Percentiles rank a stretch among this genome's conserved stretches.
Conservation (phyloP, 2,113 vertebrate genomes). For the Aplodontia rufa region DNA sequence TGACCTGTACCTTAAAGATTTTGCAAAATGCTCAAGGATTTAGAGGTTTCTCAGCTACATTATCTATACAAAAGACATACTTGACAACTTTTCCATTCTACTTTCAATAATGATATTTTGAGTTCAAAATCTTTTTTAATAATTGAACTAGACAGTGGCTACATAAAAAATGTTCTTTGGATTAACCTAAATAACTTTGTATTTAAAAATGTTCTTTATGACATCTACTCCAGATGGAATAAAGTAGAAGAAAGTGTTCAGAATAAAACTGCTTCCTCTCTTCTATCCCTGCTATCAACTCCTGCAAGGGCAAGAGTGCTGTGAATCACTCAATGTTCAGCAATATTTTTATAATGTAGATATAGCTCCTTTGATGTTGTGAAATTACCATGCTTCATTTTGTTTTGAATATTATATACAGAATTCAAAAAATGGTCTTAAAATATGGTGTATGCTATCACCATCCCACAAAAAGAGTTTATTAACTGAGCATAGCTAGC, state of each 20-base stretch:
- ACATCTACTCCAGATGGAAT: neutral
- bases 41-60: neutral
- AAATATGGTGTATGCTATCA: neutral
- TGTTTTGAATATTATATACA: conserved; percentile 8
- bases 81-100: neutral
- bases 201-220: neutral
- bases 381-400: conserved; percentile 40
- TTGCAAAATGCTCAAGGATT: neutral
- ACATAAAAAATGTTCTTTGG: conserved; percentile 18
- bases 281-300: neutral
- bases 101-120: conserved; percentile 38
- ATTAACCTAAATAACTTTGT: conserved; percentile 57
- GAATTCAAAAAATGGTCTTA: conserved; percentile 3
- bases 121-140: conserved; percentile 29
- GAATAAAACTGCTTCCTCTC: conserved; percentile 2
- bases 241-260: conserved; percentile 18
- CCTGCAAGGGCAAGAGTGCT: neutral
- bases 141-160: neutral
- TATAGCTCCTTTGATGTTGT: neutral
- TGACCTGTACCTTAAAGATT: neutral
- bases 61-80: neutral
- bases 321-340: conserved; percentile 4
- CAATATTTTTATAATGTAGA: neutral
- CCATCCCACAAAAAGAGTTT: neutral
- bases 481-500: neutral